Evolutionary conservation across 2,888 invertebrate species (phyloP).

Genomic region (Exocentrus adspersus): DNA sequence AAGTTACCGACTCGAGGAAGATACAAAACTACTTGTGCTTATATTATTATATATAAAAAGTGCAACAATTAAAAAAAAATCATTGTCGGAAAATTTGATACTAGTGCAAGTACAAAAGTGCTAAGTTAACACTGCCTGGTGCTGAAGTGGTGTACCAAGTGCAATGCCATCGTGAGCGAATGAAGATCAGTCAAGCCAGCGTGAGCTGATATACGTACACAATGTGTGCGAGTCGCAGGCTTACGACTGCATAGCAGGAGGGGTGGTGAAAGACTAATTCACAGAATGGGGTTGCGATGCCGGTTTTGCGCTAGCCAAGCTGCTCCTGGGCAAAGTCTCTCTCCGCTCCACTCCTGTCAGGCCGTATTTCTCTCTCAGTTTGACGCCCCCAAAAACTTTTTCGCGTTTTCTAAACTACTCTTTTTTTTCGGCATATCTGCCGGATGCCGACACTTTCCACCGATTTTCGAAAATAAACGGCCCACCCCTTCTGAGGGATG

Average conservation of each 20-base stretch:
- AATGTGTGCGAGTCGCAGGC: conserved; percentile 47
- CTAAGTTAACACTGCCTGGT: conserved; percentile 37
- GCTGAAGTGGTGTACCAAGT: conserved; percentile 43
- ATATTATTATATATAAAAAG: conserved; percentile 31
- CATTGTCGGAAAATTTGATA: conserved; percentile 24
- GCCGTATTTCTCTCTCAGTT: conserved; percentile 41
- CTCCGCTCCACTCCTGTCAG: conserved; percentile 29
- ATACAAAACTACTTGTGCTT: conserved; percentile 40
- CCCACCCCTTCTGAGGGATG: background rate
- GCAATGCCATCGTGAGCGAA: conserved; percentile 47
- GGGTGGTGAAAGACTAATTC: conserved; percentile 60
- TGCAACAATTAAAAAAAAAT: conserved; percentile 32
- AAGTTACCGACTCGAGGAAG: conserved; percentile 7
- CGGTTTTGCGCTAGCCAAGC: conserved; percentile 58
- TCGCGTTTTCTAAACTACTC: conserved; percentile 20
- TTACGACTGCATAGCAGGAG: conserved; percentile 56
- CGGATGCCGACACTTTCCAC: conserved; percentile 22
- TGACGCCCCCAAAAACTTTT: conserved; percentile 37
- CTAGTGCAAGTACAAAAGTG: conserved; percentile 27
- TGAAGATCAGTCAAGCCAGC: conserved; percentile 36
- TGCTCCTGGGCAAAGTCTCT: conserved; percentile 59
- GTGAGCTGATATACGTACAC: conserved; percentile 51
- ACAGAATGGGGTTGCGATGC: conserved; percentile 54
- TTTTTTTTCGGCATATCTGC: conserved; percentile 28
- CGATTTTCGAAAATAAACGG: conserved; percentile 9